Evolutionary conservation across 1,140 invertebrate genomes (phyloP).

Genomic region (Solen grandis): DNA sequence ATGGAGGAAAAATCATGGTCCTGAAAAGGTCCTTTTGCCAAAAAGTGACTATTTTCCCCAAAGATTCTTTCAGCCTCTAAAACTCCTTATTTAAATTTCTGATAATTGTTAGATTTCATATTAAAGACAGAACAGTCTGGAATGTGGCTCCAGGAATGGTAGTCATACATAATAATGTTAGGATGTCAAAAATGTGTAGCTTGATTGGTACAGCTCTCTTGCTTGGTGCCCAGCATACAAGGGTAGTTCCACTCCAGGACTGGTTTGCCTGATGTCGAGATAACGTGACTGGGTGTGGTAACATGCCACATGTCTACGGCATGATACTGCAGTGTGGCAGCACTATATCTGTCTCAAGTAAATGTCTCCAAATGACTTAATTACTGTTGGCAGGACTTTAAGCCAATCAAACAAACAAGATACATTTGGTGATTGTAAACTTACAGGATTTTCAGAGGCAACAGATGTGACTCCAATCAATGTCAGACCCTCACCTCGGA

Average conservation of each 20-base stretch:
- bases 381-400: neutral
- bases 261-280: neutral
- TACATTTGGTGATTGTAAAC: neutral
- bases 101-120: too few species aligned
- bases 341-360: neutral
- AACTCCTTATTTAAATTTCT: too few species aligned
- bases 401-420: neutral
- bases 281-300: neutral
- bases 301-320: neutral
- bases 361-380: neutral
- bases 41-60: too few species aligned
- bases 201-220: neutral
- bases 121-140: too few species aligned
- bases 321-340: neutral
- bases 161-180: too few species aligned
- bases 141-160: too few species aligned
- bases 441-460: slow-evolving; percentile 40
- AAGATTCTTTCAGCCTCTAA: too few species aligned
- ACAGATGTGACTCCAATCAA: slow-evolving; percentile 54
- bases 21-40: too few species aligned
- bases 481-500: slow-evolving; percentile 17
- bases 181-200: too few species aligned
- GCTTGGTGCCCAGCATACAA: neutral
- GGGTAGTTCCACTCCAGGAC: neutral
- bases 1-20: too few species aligned